A percentile compares a stretch with the other conserved stretches of the same genome.
These are phyloP conservation scores for Enteromius treurensis DNA, from an alignment of 2,797 vertebrate genomes.

Conservation along the genomic window DNA sequence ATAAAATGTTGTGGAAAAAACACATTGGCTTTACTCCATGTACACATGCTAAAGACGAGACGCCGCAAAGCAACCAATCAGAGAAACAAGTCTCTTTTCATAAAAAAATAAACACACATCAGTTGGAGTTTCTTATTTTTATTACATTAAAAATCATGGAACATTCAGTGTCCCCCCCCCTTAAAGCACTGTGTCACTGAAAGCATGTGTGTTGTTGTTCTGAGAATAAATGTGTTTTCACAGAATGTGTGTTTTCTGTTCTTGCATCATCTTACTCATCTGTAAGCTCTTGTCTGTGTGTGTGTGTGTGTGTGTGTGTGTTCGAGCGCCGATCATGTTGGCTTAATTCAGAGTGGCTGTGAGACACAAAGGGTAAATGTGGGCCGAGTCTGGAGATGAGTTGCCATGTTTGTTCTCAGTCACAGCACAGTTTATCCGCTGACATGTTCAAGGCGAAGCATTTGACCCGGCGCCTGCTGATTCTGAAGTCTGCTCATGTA, in stretches of 20 bases:
- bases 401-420: slow-evolving; percentile 42
- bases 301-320: slow-evolving; percentile 21
- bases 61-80: not conserved
- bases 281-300: too few relatives aligned
- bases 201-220: not conserved
- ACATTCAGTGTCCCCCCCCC: not conserved
- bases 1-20: not conserved
- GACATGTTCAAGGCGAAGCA: slow-evolving; percentile 28
- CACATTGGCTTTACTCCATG: too few relatives aligned
- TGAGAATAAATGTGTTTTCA: not conserved
- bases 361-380: slow-evolving; percentile 46
- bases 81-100: not conserved
- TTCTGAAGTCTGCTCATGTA: slow-evolving; percentile 15
- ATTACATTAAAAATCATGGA: not conserved
- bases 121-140: not conserved
- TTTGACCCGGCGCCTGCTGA: slow-evolving; percentile 41
- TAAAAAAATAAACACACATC: not conserved
- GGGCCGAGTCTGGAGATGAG: slow-evolving; percentile 33
- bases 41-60: too few relatives aligned
- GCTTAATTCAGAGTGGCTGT: slow-evolving; percentile 49
- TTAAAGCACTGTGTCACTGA: too few relatives aligned
- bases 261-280: slow-evolving; percentile 44
- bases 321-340: slow-evolving; percentile 44
- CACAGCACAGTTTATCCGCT: slow-evolving; percentile 12
- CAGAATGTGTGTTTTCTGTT: not conserved